These are phyloP conservation scores for Upupa epops DNA, from an alignment of 2,113 vertebrate species.

Conservation along the genomic window DNA sequence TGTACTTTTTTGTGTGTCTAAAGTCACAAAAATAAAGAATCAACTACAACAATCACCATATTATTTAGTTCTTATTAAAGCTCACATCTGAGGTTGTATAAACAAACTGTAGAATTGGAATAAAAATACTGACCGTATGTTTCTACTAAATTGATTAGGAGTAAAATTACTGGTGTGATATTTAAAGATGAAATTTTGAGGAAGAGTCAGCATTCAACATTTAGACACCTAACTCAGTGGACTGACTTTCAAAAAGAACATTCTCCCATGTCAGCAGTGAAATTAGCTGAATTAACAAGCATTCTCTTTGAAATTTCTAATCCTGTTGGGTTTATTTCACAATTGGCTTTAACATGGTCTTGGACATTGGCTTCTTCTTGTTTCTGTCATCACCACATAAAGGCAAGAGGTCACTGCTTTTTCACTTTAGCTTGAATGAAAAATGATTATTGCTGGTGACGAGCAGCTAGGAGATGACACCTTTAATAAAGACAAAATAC, in stretches of 20 bases:
- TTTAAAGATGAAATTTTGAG: background rate
- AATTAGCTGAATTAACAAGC: background rate
- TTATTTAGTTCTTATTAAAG: background rate
- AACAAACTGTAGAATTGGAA: background rate
- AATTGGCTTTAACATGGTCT: background rate
- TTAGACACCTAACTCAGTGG: background rate
- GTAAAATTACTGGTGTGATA: background rate
- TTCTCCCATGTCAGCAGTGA: background rate
- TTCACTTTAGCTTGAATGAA: background rate
- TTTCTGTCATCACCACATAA: background rate
- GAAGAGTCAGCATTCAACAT: background rate
- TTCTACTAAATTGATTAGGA: background rate
- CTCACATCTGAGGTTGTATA: background rate
- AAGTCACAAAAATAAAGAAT: background rate
- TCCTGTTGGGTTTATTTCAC: background rate
- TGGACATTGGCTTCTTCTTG: background rate
- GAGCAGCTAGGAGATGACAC: conserved; percentile 20
- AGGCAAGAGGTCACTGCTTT: background rate
- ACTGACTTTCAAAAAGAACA: background rate
- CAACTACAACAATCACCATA: background rate
- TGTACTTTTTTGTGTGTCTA: background rate
- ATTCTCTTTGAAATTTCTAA: background rate
- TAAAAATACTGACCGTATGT: background rate
- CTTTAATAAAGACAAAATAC: conserved; percentile 29
- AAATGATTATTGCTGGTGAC: background rate